phyloP scores from a whole-genome alignment of 2,888 invertebrate genomes.

The Galeopsomyia nigrocyanea region DNA sequence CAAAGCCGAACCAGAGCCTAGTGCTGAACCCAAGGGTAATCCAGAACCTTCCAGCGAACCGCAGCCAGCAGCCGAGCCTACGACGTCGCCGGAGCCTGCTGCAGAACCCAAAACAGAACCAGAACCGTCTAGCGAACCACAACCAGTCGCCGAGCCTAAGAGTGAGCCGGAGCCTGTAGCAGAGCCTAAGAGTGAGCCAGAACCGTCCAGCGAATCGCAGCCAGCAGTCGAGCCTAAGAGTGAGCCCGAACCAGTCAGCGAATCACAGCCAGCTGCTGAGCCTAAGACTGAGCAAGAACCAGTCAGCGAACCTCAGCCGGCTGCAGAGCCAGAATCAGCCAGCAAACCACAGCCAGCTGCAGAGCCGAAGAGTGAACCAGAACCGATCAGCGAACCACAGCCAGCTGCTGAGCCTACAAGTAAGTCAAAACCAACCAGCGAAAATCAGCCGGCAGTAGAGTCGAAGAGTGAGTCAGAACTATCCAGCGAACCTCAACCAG shows the following conservation, averaged over 20 bases:
- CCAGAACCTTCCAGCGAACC: conserved; percentile 54
- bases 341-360: conserved; percentile 46
- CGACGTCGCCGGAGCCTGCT: conserved; percentile 54
- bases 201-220: conserved; percentile 21
- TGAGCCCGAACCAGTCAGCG: conserved; percentile 52
- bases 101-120: conserved; percentile 57
- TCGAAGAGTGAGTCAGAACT: conserved; percentile 51
- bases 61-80: conserved; percentile 52
- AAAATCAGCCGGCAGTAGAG: conserved; percentile 47
- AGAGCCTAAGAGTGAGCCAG: conserved; percentile 56
- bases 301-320: conserved; percentile 47
- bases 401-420: conserved; percentile 45
- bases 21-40: conserved; percentile 54
- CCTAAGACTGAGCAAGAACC: conserved; percentile 50
- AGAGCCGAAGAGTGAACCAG: conserved; percentile 46
- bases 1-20: conserved; percentile 45
- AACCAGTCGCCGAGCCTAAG: conserved; percentile 47
- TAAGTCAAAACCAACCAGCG: conserved; percentile 52
- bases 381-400: conserved; percentile 49
- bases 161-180: conserved; percentile 49
- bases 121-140: conserved; percentile 29
- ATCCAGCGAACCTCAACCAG: conserved; percentile 45
- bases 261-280: conserved; percentile 50
- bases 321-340: conserved; percentile 51
- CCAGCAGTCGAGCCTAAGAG: conserved; percentile 43